Evolutionary conservation across 2,113 vertebrate species (phyloP).

Genomic region (Zosterops japonicus): DNA sequence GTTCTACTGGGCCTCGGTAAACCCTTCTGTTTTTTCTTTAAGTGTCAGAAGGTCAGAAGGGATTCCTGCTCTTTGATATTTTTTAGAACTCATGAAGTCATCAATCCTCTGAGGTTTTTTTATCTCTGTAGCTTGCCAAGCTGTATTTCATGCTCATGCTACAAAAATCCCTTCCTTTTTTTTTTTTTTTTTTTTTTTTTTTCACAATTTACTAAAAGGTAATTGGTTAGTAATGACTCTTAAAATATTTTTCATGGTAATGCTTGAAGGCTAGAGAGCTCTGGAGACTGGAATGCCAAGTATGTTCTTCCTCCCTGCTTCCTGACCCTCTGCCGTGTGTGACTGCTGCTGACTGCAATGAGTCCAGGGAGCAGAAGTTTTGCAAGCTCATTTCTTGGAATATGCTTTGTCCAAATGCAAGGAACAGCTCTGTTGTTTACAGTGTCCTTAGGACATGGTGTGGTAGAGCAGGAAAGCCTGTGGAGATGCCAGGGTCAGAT

Average conservation of each 20-base stretch:
- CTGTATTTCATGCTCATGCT: background rate
- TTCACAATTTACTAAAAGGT: background rate
- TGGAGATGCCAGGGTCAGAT: background rate
- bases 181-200: too few species aligned
- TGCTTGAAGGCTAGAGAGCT: background rate
- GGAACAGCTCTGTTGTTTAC: background rate
- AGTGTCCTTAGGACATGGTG: background rate
- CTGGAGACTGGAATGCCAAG: constrained; percentile 52
- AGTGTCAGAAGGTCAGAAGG: background rate
- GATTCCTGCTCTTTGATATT: background rate
- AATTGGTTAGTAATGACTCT: background rate
- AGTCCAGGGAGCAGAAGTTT: background rate
- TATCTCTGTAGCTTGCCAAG: background rate
- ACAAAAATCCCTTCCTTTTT: background rate
- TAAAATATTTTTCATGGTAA: background rate
- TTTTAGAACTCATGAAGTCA: background rate
- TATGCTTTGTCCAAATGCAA: background rate
- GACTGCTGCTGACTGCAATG: background rate
- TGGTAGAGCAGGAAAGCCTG: background rate
- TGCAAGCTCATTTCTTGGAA: background rate
- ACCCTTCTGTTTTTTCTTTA: background rate
- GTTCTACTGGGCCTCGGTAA: background rate
- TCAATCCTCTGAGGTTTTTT: background rate
- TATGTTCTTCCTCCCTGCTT: constrained; percentile 3
- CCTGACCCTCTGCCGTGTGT: background rate